Evolutionary conservation across 2,888 invertebrate genomes (phyloP), one percentile per base, ranked within the genome.

Genomic region (Callinectes sapidus): DNA sequence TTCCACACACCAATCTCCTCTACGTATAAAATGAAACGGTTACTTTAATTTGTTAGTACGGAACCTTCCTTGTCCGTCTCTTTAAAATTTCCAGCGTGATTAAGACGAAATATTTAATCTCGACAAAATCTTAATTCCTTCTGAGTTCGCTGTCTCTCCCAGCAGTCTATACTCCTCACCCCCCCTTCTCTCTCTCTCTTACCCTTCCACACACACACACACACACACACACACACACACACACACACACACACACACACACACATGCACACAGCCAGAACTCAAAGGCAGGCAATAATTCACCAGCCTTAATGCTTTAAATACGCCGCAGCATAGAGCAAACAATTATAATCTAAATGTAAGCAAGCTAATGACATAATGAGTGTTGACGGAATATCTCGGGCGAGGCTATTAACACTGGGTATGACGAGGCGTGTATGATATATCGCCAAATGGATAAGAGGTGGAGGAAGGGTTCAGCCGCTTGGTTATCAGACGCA

Each of bases 401-500:
- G 81, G 81, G 81, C 81, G 81, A 81, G 81, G 81, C 81, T 81
- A 81, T 81, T 35, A 81, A 81, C 81, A 35, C 81, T 35, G 16
- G 81, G 35, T 81, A 81, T 81, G 81, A 81, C 81, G 81, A 81
- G 81, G 81, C 81, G 81, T 81, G 81, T 81, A 35, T 81, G 81
- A 81, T 81, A 81, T 81, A 81, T 81, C 81, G 81, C 81, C 81
- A 32, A 35, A 32, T 18, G 81, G 81, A 35, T 81, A 81, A 35
- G 81, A 81, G 35, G 35, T 28, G 71, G 61, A 61, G 61, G 71
- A 23, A 61, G 61, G 61, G 14, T 61, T 61, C 23, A 23, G 23
- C 71, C 13, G 81, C 35, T 35, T 16, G 23, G 16, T 81, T 81
- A 81, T 81, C 71, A 81, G 35, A 18, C 14, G 16, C 81, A 16